Evolutionary conservation across 2,113 vertebrate genomes (phyloP), one percentile per base, ranked within the genome.

Genomic region (Saccopteryx leptura): DNA sequence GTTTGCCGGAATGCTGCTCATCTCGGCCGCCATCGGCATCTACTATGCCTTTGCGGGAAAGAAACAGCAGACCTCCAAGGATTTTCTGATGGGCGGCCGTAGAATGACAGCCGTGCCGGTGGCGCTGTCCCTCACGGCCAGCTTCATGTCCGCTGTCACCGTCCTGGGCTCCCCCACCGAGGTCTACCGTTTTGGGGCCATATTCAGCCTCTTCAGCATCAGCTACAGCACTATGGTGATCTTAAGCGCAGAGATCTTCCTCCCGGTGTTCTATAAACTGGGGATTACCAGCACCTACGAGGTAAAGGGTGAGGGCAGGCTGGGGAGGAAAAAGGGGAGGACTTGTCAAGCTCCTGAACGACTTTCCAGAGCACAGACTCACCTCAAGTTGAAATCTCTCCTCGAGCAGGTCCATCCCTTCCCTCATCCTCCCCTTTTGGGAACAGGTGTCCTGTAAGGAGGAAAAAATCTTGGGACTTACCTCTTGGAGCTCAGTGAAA

Each of bases 91-190:
- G 97, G 99, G 99, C 2, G 99, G 99, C 21, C 99, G 99, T 75
- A 98, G 98, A 1, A 99, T 99, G 99, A 97, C 86, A 0, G 99
- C 99, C 0, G 60, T 99, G 54, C 99, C 99, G 0, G 99, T 99
- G 61, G 99, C 99, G 0, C 93, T 99, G 18, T 99, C 99, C 7
- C 98, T 99, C 96, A 99, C 99, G 0, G 99, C 99, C 98, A 99
- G 99, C 98, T 99, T 99, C 97, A 99, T 99, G 99, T 99, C 99
- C 4, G 99, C 99, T 1, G 98, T 99, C 98, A 99, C 99, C 0
- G 98, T 99, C 88, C 98, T 99, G 95, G 99, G 99, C 88, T 99
- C 98, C 52, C 99, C 99, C 0, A 98, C 99, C 0, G 99, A 99
- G 97, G 98, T 99, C 50, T 99, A 99, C 95, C 98, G 97, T 69